Base-by-base conservation (phyloP, 2,797 vertebrate genomes). In the Sebastes iracundus region DNA sequence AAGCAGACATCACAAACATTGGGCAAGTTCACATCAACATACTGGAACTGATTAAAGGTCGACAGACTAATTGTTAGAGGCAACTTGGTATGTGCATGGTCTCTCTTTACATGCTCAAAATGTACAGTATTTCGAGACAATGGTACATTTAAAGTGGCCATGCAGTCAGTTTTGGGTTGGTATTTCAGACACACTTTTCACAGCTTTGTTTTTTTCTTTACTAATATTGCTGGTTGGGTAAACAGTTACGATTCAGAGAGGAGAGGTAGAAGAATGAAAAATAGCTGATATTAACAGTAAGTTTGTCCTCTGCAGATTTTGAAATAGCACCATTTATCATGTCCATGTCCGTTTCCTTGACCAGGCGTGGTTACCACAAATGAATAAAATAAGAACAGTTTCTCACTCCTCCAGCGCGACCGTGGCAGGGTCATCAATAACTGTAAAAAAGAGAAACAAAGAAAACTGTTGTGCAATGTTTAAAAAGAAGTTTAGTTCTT, bases 361-460 rank as follows among this genome's bases (percentile, higher is more conserved):
- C 23, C 42, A 30, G 64, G 53, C 8, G 6, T 42, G 8, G 63
- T 28, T 62, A 67, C 25, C 67, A 46, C 16, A 61, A 61, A 23
- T 0, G 1, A 27, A 25, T 4, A 52, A 66, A 77, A 60, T 3
- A 46, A 25, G 58, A 72, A 42, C 4, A 13, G 68, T 25, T 67
- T 56, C 18, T 32, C 67, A 20, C 52, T 33, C 60, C 52, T 65
- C 69, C 55, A 27, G 22, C 13, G 33, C 14, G 52, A 32, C 72
- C 13, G 30, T 27, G 53, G 64, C 52, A 30, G 22, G 46, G 32
- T 66, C 71, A 77, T 89, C 88, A 88, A 69, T 83, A 87, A 75
- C 90, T 89, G 78, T 16, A 38, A 74, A 16, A 46, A 9, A 27
- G 30, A 58, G 6, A 28, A 64, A 75, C 7, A 30, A 58, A 68